phyloP scores from a whole-genome alignment of 2,113 vertebrate genomes.

The Tachysurus vachellii region DNA sequence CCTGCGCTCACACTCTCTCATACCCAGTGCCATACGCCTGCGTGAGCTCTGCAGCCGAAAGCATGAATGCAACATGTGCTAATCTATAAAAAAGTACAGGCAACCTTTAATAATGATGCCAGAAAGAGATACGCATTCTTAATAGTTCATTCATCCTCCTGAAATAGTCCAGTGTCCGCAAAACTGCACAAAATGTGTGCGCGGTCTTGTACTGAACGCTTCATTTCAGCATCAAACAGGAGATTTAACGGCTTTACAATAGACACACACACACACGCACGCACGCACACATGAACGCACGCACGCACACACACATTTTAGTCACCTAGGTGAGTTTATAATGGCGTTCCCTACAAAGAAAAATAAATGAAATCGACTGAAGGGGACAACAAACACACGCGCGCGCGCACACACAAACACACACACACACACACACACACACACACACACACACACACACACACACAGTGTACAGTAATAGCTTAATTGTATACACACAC shows the following conservation, averaged over 20 bases:
- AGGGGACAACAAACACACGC: neutral
- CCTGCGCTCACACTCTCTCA: neutral
- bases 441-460: neutral
- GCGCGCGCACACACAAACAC: neutral
- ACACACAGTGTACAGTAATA: neutral
- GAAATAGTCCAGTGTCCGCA: neutral
- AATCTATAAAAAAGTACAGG: neutral
- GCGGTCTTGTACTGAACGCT: constrained; percentile 15
- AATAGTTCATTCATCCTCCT: neutral
- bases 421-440: neutral
- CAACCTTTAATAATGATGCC: neutral
- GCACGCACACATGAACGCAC: neutral
- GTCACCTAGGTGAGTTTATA: neutral
- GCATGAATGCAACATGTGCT: constrained; percentile 11
- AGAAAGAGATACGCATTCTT: neutral
- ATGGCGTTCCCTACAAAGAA: neutral
- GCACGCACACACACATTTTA: neutral
- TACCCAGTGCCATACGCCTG: neutral
- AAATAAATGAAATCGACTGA: neutral
- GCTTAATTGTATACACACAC: neutral
- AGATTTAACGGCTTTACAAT: neutral
- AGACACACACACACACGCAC: neutral
- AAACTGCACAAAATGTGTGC: neutral
- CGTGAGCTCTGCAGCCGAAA: neutral
- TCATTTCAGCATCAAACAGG: neutral